Evolutionary conservation across 2,113 vertebrate genomes (phyloP).

Genomic region (Perognathus longimembris): DNA sequence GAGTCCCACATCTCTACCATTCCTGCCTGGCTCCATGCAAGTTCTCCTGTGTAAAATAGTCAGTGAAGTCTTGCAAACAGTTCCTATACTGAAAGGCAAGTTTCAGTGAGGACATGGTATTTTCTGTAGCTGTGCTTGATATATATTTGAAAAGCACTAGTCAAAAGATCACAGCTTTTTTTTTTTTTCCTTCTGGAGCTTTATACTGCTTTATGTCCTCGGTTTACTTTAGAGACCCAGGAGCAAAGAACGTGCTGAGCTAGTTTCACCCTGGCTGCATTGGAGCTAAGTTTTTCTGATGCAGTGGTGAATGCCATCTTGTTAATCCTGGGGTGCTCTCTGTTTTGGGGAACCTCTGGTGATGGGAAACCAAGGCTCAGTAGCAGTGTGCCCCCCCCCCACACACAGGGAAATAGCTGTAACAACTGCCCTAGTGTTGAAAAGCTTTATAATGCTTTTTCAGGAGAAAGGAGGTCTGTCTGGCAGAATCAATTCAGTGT

Average conservation of each 20-base stretch:
- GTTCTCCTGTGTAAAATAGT: not conserved
- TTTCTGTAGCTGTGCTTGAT: slow-evolving; percentile 27
- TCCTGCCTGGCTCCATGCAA: not conserved
- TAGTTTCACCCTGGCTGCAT: not conserved
- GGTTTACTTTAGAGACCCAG: not conserved
- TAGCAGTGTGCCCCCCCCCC: not conserved
- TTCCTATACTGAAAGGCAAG: not conserved
- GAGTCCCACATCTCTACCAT: not conserved
- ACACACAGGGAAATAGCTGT: not conserved
- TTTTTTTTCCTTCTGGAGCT: not conserved
- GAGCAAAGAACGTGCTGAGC: slow-evolving; percentile 17
- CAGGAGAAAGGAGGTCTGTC: not conserved
- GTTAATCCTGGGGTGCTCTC: not conserved
- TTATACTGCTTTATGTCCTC: slow-evolving; percentile 11
- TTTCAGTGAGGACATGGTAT: not conserved
- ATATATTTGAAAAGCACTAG: slow-evolving; percentile 20
- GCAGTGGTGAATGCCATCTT: not conserved
- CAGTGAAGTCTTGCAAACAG: not conserved
- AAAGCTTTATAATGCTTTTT: slow-evolving; percentile 31
- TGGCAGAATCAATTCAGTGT: not conserved
- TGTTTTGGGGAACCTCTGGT: not conserved
- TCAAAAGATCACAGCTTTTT: not conserved
- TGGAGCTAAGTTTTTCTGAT: slow-evolving; percentile 32
- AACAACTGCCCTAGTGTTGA: not conserved
- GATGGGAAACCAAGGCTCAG: not conserved